Evolutionary conservation across 2,797 vertebrate species (phyloP), one percentile per base, ranked within the genome.

Genomic region (Pelodytes ibericus): DNA sequence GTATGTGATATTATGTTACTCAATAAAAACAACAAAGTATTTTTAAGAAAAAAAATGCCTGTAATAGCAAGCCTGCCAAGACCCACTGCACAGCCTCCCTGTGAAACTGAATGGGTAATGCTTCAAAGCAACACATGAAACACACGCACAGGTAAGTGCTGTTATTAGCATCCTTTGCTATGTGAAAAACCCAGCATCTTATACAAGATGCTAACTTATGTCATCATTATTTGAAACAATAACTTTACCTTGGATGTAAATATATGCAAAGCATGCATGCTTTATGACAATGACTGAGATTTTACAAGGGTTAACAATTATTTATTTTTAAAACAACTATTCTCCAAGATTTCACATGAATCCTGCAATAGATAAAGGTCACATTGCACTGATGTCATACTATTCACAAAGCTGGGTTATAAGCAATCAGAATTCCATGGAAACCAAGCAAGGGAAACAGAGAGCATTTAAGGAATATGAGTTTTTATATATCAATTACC

Each of bases 341-440:
- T 71, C 68, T 47, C 60, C 36, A 51, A 61, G 31, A 39, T 67
- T 67, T 57, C 47, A 72, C 26, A 56, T 71, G 26, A 64, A 30
- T 64, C 36, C 67, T 44, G 74, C 49, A 65, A 53, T 8, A 66
- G 44, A 49, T 29, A 72, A 72, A 66, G 69, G 69, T 72, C 51
- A 61, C 27, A 49, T 60, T 72, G 75, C 29, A 9, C 16, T 71
- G 49, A 64, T 71, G 63, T 63, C 69, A 33, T 58, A 26, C n/a
- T 77, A 71, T 65, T 39, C 33, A 22, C 33, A 65, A 58, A 33
- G 60, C 68, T 58, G 64, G 51, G 36, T 59, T 77, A 58, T 36
- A 10, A n/a, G 63, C 60, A 20, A 18, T 4, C 57, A 51, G 5
- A 62, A 71, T 59, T 77, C 75, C 62, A 72, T 78, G 69, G 69